These are phyloP conservation scores for Monopterus albus DNA, from an alignment of 2,113 vertebrate species.

Conservation along the genomic window DNA sequence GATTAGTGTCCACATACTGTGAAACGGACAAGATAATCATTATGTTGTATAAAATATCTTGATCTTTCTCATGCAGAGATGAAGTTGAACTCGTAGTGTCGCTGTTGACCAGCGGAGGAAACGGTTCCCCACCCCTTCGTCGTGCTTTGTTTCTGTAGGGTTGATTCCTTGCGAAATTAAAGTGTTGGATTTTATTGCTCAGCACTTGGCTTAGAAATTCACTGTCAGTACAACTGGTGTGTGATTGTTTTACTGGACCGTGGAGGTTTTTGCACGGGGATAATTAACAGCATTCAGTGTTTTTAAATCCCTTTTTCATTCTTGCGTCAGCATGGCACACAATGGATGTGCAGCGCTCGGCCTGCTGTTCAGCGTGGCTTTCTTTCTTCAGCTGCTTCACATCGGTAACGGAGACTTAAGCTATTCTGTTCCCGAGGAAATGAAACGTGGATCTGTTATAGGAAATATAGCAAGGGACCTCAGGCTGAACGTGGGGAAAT, in stretches of 20 bases:
- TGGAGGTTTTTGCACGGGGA: not conserved
- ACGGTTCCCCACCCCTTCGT: not conserved
- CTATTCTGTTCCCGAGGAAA: slow-evolving; percentile 73
- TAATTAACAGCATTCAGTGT: not conserved
- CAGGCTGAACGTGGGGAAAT: slow-evolving; percentile 60
- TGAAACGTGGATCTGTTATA: slow-evolving; percentile 75
- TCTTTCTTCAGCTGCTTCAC: not conserved
- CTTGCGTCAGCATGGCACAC: not conserved
- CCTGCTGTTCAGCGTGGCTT: not conserved
- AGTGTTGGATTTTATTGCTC: no score
- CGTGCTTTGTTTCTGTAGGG: not conserved
- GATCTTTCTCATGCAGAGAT: not conserved
- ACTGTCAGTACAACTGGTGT: not conserved
- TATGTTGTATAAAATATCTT: no score
- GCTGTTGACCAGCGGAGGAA: slow-evolving; percentile 48
- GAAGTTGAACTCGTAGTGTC: slow-evolving; percentile 46
- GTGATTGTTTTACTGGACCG: not conserved
- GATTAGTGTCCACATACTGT: no score
- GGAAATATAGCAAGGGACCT: slow-evolving; percentile 78
- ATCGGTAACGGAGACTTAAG: slow-evolving; percentile 59
- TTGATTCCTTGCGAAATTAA: not conserved
- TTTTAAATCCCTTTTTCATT: slow-evolving; percentile 32
- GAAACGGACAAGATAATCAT: no score
- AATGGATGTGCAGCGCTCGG: not conserved
- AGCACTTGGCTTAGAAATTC: no score